phyloP scores from a whole-genome alignment of 2,888 invertebrate genomes.

The Nomada fabriciana region DNA sequence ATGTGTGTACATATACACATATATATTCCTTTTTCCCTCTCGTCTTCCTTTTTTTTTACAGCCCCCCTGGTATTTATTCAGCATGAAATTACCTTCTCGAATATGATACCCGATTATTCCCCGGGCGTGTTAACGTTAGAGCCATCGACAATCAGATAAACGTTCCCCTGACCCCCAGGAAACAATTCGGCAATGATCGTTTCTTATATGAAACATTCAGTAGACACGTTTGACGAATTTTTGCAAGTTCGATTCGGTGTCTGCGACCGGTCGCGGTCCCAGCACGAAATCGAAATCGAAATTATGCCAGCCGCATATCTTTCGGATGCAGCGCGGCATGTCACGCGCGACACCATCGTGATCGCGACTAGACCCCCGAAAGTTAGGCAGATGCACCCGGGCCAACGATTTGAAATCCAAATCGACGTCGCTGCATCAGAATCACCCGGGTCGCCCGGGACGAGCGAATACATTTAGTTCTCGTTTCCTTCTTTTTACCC shows the following conservation, averaged over 20 bases:
- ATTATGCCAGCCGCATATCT: conserved; percentile 44
- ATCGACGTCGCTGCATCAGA: conserved; percentile 71
- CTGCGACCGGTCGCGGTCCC: not conserved
- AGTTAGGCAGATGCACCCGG: conserved; percentile 76
- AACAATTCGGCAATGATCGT: not conserved
- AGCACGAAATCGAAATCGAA: conserved; percentile 49
- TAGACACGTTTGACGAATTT: conserved; percentile 29
- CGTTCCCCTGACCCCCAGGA: too few species aligned
- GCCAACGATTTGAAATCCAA: conserved; percentile 73
- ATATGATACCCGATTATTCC: not conserved
- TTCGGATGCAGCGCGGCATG: conserved; percentile 50
- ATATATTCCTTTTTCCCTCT: too few species aligned
- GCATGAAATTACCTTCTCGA: not conserved
- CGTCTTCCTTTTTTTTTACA: too few species aligned
- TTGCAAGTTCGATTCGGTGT: conserved; percentile 31
- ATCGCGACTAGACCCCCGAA: conserved; percentile 58
- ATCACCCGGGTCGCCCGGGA: conserved; percentile 45
- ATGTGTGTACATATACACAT: too few species aligned
- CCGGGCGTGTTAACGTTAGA: not conserved
- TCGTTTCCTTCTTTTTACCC: conserved; percentile 5
- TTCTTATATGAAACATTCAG: conserved; percentile 30
- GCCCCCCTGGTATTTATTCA: too few species aligned
- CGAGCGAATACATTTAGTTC: conserved; percentile 68
- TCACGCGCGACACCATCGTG: not conserved
- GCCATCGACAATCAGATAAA: not conserved